These are phyloP conservation scores for Ramphastos sulfuratus DNA, from an alignment of 2,113 vertebrate species.

Conservation along the genomic window DNA sequence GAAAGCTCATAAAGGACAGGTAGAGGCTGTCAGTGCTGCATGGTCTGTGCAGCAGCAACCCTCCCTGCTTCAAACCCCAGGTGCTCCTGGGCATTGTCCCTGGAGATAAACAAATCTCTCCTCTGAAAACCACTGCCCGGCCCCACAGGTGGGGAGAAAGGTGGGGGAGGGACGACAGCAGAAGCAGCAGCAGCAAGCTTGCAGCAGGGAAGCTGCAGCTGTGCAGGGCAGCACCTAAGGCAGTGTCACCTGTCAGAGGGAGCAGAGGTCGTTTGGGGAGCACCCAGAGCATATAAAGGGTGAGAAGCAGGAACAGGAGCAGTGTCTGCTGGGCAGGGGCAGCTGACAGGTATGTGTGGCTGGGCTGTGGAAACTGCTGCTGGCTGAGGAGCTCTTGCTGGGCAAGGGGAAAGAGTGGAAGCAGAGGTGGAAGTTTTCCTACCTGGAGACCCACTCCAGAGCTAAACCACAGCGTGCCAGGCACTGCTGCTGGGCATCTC, in stretches of 20 bases:
- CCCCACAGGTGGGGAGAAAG: too few species aligned
- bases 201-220: background rate
- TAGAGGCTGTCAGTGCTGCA: rapidly evolving
- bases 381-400: background rate
- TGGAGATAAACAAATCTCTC: too few species aligned
- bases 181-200: background rate
- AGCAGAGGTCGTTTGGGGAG: background rate
- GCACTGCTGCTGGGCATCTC: background rate
- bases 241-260: background rate
- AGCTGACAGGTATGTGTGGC: rapidly evolving
- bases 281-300: background rate
- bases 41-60: rapidly evolving
- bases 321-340: rapidly evolving
- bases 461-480: rapidly evolving
- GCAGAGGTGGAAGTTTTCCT: background rate
- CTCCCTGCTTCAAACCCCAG: background rate
- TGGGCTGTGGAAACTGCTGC: background rate
- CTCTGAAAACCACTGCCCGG: background rate
- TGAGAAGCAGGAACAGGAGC: background rate
- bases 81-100: rapidly evolving
- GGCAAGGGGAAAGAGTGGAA: background rate
- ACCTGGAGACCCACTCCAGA: background rate
- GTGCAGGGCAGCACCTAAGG: background rate
- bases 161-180: rapidly evolving
- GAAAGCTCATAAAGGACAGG: background rate